phyloP scores from a whole-genome alignment of 2,113 vertebrate species.

The Clarias gariepinus region DNA sequence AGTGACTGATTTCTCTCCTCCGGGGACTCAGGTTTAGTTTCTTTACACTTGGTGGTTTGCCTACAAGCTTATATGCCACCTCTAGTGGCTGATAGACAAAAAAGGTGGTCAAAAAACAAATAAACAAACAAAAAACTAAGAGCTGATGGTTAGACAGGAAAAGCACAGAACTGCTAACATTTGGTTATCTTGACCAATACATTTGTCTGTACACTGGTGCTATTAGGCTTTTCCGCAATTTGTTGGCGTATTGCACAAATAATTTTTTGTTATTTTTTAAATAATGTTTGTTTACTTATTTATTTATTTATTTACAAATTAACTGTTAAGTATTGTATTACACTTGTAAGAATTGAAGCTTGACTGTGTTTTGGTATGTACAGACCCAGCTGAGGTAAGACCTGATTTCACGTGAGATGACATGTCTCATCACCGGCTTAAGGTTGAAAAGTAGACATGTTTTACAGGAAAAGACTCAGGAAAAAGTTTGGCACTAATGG shows the following conservation, averaged over 20 bases:
- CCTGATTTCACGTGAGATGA: constrained; percentile 70
- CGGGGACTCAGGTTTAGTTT: neutral
- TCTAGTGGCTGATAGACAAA: neutral
- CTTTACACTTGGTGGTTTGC: neutral
- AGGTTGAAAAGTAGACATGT: constrained; percentile 72
- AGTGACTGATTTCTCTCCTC: neutral
- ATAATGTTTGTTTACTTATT: too few relatives aligned
- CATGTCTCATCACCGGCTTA: constrained; percentile 71
- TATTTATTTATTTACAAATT: too few relatives aligned
- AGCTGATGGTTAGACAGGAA: neutral
- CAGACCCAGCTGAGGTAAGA: neutral
- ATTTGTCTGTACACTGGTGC: neutral
- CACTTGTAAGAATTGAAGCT: neutral
- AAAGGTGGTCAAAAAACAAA: neutral
- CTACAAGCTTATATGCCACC: constrained; percentile 2
- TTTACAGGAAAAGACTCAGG: constrained; percentile 61
- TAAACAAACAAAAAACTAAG: neutral
- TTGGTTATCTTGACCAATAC: neutral
- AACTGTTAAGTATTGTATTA: neutral
- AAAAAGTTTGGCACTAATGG: constrained; percentile 82
- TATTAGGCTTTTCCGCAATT: too few relatives aligned
- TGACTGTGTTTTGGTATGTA: neutral
- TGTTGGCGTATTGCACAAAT: too few relatives aligned
- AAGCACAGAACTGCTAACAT: neutral
- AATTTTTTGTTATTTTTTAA: too few relatives aligned